Percentiles rank a stretch among this genome's conserved stretches.
Conservation (phyloP, 2,113 vertebrate genomes). For the Haliaeetus leucogaster region DNA sequence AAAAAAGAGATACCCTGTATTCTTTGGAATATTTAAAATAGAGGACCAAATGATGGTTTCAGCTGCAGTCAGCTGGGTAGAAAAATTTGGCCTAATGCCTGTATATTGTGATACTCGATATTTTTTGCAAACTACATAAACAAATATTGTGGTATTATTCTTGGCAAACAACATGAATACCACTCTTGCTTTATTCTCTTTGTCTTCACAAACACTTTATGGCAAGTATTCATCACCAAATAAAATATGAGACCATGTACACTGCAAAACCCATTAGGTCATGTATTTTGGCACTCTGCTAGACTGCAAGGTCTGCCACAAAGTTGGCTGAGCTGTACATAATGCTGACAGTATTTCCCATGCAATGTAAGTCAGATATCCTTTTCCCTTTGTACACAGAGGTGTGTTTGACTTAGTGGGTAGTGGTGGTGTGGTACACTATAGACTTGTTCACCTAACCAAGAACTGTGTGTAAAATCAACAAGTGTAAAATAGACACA, state of each 20-base stretch:
- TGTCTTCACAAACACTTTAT: neutral
- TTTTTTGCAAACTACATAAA: neutral
- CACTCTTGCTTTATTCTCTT: neutral
- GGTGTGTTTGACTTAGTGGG: neutral
- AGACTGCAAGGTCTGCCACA: constrained; percentile 1
- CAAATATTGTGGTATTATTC: constrained; percentile 17
- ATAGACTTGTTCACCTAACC: neutral
- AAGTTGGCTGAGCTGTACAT: neutral
- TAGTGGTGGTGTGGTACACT: neutral
- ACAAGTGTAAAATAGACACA: neutral
- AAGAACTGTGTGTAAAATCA: neutral
- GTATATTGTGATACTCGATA: neutral
- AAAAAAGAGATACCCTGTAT: neutral
- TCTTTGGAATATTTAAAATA: neutral
- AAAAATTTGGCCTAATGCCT: neutral
- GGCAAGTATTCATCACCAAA: neutral
- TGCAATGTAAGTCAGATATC: neutral
- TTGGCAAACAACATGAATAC: neutral
- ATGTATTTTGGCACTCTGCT: neutral
- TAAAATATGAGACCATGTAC: neutral
- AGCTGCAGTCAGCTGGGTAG: neutral
- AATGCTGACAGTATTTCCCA: neutral
- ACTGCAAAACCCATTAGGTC: neutral
- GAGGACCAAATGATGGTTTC: neutral
- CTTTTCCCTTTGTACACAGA: neutral